A percentile compares a stretch with the other conserved stretches of the same genome.
Evolutionary conservation across 2,797 vertebrate species (phyloP).

Genomic region (Gymnothorax reevesii): DNA sequence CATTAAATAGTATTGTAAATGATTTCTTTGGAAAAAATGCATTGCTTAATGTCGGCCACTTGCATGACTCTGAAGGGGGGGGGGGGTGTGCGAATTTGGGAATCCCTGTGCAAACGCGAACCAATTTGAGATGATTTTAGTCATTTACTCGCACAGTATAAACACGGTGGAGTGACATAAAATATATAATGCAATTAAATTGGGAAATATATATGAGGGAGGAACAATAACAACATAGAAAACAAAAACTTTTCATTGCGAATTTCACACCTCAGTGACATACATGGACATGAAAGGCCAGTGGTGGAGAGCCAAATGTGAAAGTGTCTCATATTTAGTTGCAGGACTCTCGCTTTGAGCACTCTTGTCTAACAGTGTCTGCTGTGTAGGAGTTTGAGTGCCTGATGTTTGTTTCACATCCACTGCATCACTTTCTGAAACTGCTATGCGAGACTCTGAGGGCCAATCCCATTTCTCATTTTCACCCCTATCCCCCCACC

Average conservation of each 20-base stretch:
- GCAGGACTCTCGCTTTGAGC: slow-evolving; percentile 18
- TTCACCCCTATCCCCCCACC: too few species aligned
- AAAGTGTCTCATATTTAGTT: background rate
- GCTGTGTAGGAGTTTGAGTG: background rate
- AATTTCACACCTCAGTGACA: background rate
- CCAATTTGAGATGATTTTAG: too few species aligned
- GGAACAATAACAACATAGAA: background rate
- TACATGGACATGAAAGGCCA: background rate
- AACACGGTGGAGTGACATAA: too few species aligned
- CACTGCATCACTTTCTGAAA: background rate
- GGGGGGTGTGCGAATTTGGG: too few species aligned
- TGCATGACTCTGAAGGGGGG: too few species aligned
- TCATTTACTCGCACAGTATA: too few species aligned
- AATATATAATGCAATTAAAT: too few species aligned
- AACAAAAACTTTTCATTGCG: background rate
- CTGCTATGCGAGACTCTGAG: background rate
- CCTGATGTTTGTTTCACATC: background rate
- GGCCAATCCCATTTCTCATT: too few species aligned
- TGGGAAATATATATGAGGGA: background rate
- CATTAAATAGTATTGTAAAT: too few species aligned
- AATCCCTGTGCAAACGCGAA: too few species aligned
- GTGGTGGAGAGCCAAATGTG: background rate
- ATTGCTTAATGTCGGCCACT: too few species aligned
- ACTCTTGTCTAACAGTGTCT: background rate
- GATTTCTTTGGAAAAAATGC: too few species aligned